Evolutionary conservation across 2,888 invertebrate genomes (phyloP).

Genomic region (Melieria omissa): DNA sequence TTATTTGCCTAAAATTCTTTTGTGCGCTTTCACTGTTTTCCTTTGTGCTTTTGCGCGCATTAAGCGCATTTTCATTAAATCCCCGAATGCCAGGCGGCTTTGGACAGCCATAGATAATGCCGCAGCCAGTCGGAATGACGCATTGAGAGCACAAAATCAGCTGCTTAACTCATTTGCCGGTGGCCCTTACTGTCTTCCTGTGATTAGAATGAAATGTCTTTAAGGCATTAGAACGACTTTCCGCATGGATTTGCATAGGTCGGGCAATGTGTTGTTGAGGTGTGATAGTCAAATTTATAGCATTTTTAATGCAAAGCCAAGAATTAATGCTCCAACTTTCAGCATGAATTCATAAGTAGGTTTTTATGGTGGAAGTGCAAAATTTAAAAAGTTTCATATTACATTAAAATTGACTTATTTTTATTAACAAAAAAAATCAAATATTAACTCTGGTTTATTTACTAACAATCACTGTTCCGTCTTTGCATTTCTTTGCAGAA

Average conservation of each 20-base stretch:
- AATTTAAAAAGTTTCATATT: not conserved
- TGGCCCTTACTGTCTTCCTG: not conserved
- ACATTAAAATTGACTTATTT: not conserved
- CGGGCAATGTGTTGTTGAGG: no score
- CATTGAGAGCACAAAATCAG: conserved; percentile 12
- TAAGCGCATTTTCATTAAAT: no score
- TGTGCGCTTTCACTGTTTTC: not conserved
- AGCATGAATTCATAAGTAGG: no score
- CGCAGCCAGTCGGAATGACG: not conserved
- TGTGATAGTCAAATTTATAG: no score
- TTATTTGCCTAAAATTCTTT: not conserved
- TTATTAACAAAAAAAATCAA: not conserved
- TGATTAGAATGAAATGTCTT: conserved; percentile 13
- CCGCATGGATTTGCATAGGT: no score
- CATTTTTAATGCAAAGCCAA: no score
- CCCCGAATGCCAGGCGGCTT: no score
- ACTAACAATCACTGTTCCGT: not conserved
- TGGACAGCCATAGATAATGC: no score
- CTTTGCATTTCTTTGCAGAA: conserved; percentile 63
- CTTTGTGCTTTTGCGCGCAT: no score
- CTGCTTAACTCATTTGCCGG: not conserved
- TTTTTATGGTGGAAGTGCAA: not conserved
- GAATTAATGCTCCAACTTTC: no score
- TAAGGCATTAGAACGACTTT: not conserved
- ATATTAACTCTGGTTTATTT: not conserved